These are phyloP conservation scores for Pampusana beccarii DNA, from an alignment of 2,113 vertebrate species.

Conservation along the genomic window DNA sequence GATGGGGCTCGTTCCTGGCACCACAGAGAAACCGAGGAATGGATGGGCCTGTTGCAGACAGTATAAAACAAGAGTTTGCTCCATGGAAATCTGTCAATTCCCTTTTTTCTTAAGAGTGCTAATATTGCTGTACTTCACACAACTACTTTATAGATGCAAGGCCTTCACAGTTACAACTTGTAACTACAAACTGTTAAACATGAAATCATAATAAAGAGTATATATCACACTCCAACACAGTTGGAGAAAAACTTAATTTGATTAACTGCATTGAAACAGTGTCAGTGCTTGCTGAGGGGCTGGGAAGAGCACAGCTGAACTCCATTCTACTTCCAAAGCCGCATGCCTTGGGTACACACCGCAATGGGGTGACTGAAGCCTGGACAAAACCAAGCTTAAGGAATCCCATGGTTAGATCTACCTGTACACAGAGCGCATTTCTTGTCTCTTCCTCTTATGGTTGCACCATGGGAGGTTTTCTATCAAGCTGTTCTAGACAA, in stretches of 20 bases:
- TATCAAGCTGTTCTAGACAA: neutral
- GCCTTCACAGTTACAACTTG: neutral
- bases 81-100: neutral
- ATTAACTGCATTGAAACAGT: neutral
- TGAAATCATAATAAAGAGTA: neutral
- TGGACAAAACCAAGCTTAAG: neutral
- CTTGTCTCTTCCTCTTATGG: neutral
- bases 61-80: neutral
- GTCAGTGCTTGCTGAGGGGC: neutral
- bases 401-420: neutral
- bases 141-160: neutral
- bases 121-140: neutral
- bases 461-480: neutral
- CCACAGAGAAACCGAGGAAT: too few species aligned
- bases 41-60: neutral
- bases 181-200: neutral
- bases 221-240: neutral
- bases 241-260: neutral
- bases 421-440: rapidly evolving
- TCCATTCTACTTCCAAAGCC: neutral
- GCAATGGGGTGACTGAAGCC: neutral
- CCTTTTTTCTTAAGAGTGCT: neutral
- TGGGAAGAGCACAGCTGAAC: neutral
- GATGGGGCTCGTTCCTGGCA: neutral
- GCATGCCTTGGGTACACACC: neutral